Evolutionary conservation across 2,888 invertebrate genomes (phyloP).

Genomic region (Thecocarcelia acutangulata): DNA sequence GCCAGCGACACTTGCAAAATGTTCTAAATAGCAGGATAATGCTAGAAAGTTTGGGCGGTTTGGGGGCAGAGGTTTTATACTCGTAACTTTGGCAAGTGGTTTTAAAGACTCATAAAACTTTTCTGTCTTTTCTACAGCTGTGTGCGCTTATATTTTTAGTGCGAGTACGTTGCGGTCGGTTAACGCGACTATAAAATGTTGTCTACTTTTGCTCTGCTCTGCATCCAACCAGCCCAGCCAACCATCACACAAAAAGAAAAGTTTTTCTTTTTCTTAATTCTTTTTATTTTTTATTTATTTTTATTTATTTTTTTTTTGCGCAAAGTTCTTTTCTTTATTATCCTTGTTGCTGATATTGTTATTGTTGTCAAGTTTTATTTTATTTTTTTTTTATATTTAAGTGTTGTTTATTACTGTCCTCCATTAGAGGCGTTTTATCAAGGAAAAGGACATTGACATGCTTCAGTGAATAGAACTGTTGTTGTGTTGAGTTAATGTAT

Average conservation of each 20-base stretch:
- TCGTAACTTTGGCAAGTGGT: conserved; percentile 41
- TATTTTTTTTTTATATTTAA: conserved; percentile 33
- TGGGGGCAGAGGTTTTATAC: conserved; percentile 20
- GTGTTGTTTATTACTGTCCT: conserved; percentile 63
- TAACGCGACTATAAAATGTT: conserved; percentile 80
- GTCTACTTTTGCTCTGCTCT: conserved; percentile 7
- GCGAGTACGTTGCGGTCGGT: conserved; percentile 79
- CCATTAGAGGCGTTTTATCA: conserved; percentile 64
- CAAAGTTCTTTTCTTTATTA: conserved; percentile 27
- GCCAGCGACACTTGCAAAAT: conserved; percentile 62
- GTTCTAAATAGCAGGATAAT: conserved; percentile 26
- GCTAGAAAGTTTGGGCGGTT: neutral
- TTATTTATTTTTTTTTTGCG: neutral
- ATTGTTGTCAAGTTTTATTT: conserved; percentile 27
- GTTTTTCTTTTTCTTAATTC: conserved; percentile 23
- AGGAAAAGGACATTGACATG: conserved; percentile 66
- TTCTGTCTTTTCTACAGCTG: conserved; percentile 9
- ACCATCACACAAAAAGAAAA: conserved; percentile 30
- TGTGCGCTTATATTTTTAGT: conserved; percentile 58
- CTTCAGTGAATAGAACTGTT: conserved; percentile 38
- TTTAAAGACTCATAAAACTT: conserved; percentile 50
- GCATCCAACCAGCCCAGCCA: conserved; percentile 18
- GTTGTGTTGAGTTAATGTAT: neutral
- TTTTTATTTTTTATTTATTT: too few species aligned
- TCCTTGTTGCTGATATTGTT: conserved; percentile 12